These are phyloP conservation scores for Bombus waltoni DNA, from an alignment of 1,140 invertebrate genomes.

Conservation along the genomic window DNA sequence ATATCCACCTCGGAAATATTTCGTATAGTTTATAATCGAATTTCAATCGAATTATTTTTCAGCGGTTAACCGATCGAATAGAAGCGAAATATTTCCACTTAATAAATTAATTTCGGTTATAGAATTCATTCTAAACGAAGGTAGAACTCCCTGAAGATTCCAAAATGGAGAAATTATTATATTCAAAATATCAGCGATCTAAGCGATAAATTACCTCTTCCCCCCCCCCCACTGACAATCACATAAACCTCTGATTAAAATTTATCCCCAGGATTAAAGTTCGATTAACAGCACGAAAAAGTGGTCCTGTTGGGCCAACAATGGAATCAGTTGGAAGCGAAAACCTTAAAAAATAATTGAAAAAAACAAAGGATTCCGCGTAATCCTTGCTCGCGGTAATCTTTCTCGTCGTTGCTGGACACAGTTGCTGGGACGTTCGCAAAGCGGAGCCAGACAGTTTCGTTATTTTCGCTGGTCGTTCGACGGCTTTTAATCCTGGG, in stretches of 20 bases:
- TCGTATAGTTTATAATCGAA: too few species aligned
- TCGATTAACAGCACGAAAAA: too few species aligned
- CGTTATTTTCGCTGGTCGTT: conserved; percentile 58
- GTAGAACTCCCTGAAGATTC: too few species aligned
- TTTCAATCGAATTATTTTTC: too few species aligned
- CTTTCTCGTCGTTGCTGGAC: conserved; percentile 27
- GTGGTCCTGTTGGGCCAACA: background rate
- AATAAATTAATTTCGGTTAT: too few species aligned
- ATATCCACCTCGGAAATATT: too few species aligned
- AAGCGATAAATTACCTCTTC: background rate
- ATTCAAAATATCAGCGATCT: too few species aligned
- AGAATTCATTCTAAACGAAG: too few species aligned
- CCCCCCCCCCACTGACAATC: too few species aligned
- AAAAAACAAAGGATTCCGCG: background rate
- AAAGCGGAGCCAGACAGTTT: conserved; percentile 42
- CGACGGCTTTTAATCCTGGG: conserved; percentile 55
- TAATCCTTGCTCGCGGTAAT: conserved; percentile 34
- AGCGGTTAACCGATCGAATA: too few species aligned
- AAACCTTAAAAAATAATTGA: background rate
- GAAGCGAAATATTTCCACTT: too few species aligned
- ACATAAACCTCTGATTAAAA: background rate
- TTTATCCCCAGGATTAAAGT: background rate
- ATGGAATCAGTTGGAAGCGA: background rate
- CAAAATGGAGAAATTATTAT: too few species aligned
- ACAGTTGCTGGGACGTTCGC: conserved; percentile 45